These are phyloP conservation scores for Epizoanthus ramosus DNA, from an alignment of 92 coral and sea anemone species.

Conservation along the genomic window DNA sequence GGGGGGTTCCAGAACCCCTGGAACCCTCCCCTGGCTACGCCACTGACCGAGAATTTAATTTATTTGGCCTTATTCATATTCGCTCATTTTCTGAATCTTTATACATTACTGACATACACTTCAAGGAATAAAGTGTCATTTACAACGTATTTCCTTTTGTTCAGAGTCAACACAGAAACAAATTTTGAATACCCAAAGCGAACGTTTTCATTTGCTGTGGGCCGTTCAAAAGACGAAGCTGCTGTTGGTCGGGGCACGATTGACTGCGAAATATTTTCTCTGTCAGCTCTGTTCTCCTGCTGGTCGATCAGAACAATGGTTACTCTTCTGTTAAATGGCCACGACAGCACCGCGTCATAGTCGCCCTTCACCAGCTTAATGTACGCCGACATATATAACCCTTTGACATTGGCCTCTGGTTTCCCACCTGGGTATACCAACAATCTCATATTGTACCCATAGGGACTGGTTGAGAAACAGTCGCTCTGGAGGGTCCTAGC, in stretches of 20 bases:
- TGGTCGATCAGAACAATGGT: constrained; percentile 41
- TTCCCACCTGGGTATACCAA: constrained; percentile 53
- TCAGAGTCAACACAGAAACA: constrained; percentile 42
- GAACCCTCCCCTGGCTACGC: too few relatives aligned
- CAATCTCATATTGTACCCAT: constrained; percentile 49
- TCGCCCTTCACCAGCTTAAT: constrained; percentile 46
- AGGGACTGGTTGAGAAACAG: constrained; percentile 38
- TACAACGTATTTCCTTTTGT: constrained; percentile 41
- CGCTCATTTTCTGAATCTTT: too few relatives aligned
- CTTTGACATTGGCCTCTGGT: constrained; percentile 34
- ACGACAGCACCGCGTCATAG: constrained; percentile 36
- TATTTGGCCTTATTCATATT: too few relatives aligned
- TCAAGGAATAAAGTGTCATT: constrained; percentile 40
- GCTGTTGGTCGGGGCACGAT: constrained; percentile 37
- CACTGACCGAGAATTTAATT: too few relatives aligned
- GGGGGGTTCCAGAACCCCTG: too few relatives aligned
- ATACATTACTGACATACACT: background rate
- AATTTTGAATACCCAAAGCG: constrained; percentile 49
- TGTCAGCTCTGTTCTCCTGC: constrained; percentile 31
- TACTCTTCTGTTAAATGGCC: constrained; percentile 45
- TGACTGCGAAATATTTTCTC: constrained; percentile 38
- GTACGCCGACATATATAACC: constrained; percentile 42
- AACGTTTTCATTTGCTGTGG: constrained; percentile 30
- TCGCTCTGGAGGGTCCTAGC: constrained; percentile 18
- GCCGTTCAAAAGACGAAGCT: constrained; percentile 39